These are phyloP conservation scores for Herpetotheres cachinnans DNA, from an alignment of 2,113 vertebrate species.

Conservation along the genomic window DNA sequence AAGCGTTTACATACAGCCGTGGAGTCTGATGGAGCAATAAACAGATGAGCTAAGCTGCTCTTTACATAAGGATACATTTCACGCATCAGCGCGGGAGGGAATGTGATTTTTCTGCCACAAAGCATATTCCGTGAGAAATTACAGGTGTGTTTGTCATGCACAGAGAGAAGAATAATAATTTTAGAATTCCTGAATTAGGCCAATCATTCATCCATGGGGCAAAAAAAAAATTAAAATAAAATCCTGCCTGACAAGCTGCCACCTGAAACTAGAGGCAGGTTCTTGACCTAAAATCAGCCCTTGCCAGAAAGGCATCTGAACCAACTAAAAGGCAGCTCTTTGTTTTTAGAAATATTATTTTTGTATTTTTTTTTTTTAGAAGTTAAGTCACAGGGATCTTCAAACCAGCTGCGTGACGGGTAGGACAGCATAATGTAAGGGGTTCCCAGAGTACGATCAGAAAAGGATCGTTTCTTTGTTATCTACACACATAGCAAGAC, in stretches of 20 bases:
- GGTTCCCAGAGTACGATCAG: background rate
- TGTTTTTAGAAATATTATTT: background rate
- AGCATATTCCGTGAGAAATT: slow-evolving; percentile 34
- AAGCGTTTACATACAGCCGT: background rate
- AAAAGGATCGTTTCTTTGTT: background rate
- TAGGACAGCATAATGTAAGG: background rate
- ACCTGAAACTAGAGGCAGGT: slow-evolving; percentile 56
- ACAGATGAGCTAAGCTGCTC: background rate
- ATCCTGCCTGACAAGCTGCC: slow-evolving; percentile 55
- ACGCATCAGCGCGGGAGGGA: background rate
- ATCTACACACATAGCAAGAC: background rate
- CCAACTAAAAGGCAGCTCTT: background rate
- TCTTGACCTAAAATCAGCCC: slow-evolving; percentile 32
- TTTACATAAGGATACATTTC: background rate
- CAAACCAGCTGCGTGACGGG: accelerated
- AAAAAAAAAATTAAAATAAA: background rate
- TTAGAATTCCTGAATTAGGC: slow-evolving; percentile 50
- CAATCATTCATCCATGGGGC: slow-evolving; percentile 27
- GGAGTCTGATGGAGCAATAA: background rate
- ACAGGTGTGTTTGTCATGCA: slow-evolving; percentile 49
- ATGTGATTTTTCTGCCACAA: slow-evolving; percentile 6
- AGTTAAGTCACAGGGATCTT: background rate
- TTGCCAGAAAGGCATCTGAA: background rate
- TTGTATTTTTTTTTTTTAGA: background rate
- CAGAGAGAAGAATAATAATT: slow-evolving; percentile 24